These are phyloP conservation scores for Corynorhinus townsendii DNA, from an alignment of 2,113 vertebrate genomes.

Conservation along the genomic window DNA sequence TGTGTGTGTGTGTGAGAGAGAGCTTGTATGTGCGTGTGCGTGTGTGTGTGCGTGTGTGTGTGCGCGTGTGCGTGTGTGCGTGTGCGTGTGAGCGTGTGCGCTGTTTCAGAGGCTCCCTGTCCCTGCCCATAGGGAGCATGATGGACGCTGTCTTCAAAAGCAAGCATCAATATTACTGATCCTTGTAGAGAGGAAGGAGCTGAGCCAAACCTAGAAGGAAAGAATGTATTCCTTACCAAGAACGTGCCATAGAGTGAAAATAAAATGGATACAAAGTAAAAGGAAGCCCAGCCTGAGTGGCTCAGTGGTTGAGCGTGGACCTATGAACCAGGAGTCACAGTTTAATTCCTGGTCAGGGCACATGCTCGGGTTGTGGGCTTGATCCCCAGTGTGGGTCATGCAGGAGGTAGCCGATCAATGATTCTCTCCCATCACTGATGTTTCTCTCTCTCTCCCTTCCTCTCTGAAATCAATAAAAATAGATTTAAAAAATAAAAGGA, in stretches of 20 bases:
- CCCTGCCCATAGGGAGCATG: not conserved
- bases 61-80: fast-evolving
- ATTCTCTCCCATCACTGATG: too few species aligned
- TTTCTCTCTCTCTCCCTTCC: too few species aligned
- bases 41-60: fast-evolving
- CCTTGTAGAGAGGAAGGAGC: not conserved
- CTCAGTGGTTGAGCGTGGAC: too few species aligned
- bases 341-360: too few species aligned
- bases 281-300: not conserved
- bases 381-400: too few species aligned
- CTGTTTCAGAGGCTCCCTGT: not conserved
- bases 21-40: fast-evolving
- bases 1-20: fast-evolving
- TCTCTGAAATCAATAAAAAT: too few species aligned
- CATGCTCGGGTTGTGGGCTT: too few species aligned
- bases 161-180: not conserved
- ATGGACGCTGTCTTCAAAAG: not conserved
- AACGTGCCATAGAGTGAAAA: not conserved
- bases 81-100: fast-evolving
- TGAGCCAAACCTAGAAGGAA: not conserved
- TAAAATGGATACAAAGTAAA: not conserved
- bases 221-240: not conserved
- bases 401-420: too few species aligned
- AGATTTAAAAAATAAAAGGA: not conserved
- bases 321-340: too few species aligned